Evolutionary conservation across 1,140 invertebrate species (phyloP), one percentile per base, ranked within the genome.

Genomic region (Papilio xuthus): DNA sequence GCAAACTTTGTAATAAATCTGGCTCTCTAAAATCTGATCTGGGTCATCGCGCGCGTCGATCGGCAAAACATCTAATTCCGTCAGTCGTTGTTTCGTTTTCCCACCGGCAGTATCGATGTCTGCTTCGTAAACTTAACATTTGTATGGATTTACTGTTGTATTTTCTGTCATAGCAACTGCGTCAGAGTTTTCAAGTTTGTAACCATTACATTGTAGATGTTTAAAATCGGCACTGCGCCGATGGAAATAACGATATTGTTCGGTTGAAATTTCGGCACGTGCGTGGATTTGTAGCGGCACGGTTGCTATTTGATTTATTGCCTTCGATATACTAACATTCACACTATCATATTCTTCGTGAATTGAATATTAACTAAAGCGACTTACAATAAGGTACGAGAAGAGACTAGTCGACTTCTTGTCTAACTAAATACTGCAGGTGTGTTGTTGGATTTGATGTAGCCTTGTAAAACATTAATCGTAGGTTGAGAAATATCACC

Each of bases 41-140:
- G 82, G 89, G 88, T 88, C 88, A 89, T 84, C 80, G 73, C 78
- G 83, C 78, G 50, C 67, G 81, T 83, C 77, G 81, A 80, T 83
- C 80, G 76, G 80, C 84, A 87, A 89, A 89, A 85, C 87, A 86
- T 90, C 87, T 91, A 90, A 91, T 89, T 91, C 78, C 75, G 86
- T 86, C 85, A 81, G 82, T 86, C 81, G 79, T 78, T 88, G 83
- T 86, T 88, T 85, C 86, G 86, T 85, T 85, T 83, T 80, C 32
- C 32, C 70, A 75, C 78, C 42, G 77, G 78, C 78, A 74, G 80
- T 85, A 81, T 85, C 84, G 80, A 86, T 80, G 56, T 80, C 67
- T 73, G 80, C 73, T 82, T 71, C 74, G 78, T 82, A 86, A 85
- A 83, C 82, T 77, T 42, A 80, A 79, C 78, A 63, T 63, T 81